Base-by-base conservation (phyloP, 2,888 invertebrate species). In the Gastracanthus pulcherrimus region DNA sequence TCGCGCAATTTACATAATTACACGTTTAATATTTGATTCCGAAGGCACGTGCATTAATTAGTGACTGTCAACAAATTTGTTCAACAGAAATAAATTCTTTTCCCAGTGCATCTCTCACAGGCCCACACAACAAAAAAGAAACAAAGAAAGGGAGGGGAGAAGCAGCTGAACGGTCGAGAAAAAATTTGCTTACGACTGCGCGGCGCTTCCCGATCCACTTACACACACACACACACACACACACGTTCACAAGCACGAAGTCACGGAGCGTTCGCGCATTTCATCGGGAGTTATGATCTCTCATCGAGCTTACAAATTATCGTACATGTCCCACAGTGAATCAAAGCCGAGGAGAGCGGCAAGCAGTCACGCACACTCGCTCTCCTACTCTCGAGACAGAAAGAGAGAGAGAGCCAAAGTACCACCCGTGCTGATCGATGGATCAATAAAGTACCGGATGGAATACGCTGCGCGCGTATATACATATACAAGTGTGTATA, bases 351-450 rank as follows among this genome's bases (percentile, higher is more conserved):
- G n/a, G n/a, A 62, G 38, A 69, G 76, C 69, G 70, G 38, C 69
- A 41, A 51, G 71, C 11, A 72, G 82, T 82, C 78, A 78, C 78
- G 78, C 78, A 75, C 72, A 51, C 45, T 26, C 29, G 26, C 19
- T 66, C 64, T 55, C 13, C 26, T 19, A 9, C 38, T 60, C 26
- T n/a, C 36, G 4, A n/a, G n/a, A n/a, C n/a, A n/a, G n/a, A n/a
- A n/a, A n/a, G n/a, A n/a, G n/a, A n/a, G n/a, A n/a, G n/a, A n/a
- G n/a, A n/a, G n/a, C 19, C 23, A 81, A 83, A 84, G 81, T 85
- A 84, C 82, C 80, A 78, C 82, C 80, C 82, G 83, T 84, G 85
- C 82, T 87, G 88, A 89, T 89, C 87, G 87, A 88, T 88, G 86
- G 86, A 88, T 80, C 80, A 77, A 80, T 82, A 80, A 82, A 82